Conservation (phyloP, 2,797 vertebrate genomes). For the Dipus sagitta region DNA sequence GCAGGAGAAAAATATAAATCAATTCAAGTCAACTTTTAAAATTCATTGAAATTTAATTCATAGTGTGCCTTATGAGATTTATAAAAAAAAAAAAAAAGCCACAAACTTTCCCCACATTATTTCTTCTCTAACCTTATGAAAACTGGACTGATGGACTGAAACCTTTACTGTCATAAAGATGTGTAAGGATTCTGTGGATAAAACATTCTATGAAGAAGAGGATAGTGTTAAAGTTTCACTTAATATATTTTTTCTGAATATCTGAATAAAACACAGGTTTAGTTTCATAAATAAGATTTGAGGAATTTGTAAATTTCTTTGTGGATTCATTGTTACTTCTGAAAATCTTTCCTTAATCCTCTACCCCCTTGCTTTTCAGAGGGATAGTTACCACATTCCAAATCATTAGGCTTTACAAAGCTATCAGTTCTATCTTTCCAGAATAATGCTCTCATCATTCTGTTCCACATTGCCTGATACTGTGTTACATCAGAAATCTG, state of each 20-base stretch:
- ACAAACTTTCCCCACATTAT: background rate
- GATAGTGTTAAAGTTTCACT: constrained; percentile 28
- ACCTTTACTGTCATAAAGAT: background rate
- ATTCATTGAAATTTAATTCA: background rate
- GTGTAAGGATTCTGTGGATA: background rate
- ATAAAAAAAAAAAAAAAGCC: background rate
- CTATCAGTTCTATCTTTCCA: background rate
- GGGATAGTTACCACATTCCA: background rate
- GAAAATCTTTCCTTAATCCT: background rate
- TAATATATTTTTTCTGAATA: constrained; percentile 19
- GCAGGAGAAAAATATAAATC: background rate
- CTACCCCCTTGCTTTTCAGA: background rate
- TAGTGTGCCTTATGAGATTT: background rate
- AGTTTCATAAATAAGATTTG: background rate
- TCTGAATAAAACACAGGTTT: background rate
- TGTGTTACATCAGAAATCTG: background rate
- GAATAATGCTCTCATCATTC: background rate
- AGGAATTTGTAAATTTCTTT: constrained; percentile 22
- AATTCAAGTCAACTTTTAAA: background rate
- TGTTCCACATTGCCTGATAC: background rate
- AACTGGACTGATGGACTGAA: background rate
- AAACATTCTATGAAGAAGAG: constrained; percentile 4
- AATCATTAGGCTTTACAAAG: background rate
- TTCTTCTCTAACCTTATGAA: constrained; percentile 1
- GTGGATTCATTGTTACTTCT: background rate